Conservation (phyloP, 2,888 invertebrate species). For the Hypsopygia costalis region DNA sequence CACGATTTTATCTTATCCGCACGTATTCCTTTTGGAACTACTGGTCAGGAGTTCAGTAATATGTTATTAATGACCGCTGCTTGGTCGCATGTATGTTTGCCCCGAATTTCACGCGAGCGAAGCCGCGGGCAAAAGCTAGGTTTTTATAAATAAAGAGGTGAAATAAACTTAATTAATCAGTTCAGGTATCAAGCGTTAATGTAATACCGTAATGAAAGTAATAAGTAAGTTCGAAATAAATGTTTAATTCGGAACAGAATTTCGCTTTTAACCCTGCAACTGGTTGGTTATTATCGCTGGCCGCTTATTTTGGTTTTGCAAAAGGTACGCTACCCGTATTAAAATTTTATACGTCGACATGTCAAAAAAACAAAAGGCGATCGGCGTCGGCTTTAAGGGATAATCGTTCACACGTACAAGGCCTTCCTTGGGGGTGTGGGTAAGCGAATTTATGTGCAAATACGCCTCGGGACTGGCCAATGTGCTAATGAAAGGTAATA, state of each 20-base stretch:
- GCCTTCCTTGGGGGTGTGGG: constrained; percentile 65
- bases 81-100: no score
- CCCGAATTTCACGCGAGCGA: no score
- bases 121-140: no score
- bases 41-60: no score
- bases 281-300: constrained; percentile 2
- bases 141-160: neutral
- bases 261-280: constrained; percentile 5
- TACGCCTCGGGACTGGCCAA: constrained; percentile 72
- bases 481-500: constrained; percentile 80
- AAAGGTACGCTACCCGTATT: constrained; percentile 18
- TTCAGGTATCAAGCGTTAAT: neutral
- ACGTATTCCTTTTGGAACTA: no score
- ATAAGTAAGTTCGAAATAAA: constrained; percentile 5
- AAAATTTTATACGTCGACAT: constrained; percentile 20
- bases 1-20: no score
- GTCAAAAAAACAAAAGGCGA: constrained; percentile 46
- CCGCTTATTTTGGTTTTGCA: constrained; percentile 11
- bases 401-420: constrained; percentile 66
- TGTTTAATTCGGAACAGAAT: constrained; percentile 7
- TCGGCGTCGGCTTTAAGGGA: constrained; percentile 49
- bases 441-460: constrained; percentile 78
- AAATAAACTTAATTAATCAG: neutral
- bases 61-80: no score
- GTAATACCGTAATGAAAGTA: constrained; percentile 4